Conservation (phyloP, 2,113 vertebrate genomes). For the Atherinomorus stipes region DNA sequence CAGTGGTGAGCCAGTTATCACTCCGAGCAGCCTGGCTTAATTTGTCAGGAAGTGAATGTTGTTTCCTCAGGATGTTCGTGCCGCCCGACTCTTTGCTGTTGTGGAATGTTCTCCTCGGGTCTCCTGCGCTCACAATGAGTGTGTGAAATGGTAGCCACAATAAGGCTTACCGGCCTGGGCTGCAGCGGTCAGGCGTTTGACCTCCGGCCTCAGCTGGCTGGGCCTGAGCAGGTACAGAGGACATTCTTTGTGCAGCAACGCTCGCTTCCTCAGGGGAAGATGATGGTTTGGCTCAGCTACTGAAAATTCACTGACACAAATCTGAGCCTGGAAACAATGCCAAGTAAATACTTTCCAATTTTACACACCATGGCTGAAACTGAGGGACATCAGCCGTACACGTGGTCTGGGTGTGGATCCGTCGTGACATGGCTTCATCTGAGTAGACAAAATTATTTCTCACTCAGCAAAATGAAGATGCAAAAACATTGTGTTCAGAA, state of each 20-base stretch:
- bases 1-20: slow-evolving; percentile 62
- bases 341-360: too few species aligned
- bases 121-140: slow-evolving; percentile 26
- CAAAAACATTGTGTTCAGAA: too few species aligned
- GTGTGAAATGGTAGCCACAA: slow-evolving; percentile 35
- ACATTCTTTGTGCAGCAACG: slow-evolving; percentile 3
- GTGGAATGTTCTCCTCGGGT: slow-evolving; percentile 76
- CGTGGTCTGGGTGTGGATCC: too few species aligned
- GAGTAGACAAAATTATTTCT: too few species aligned
- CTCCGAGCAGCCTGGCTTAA: slow-evolving; percentile 62
- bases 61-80: slow-evolving; percentile 85
- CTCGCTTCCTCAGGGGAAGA: slow-evolving; percentile 40
- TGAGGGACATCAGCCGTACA: too few species aligned
- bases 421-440: too few species aligned
- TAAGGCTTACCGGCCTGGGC: slow-evolving; percentile 15
- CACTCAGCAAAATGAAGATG: too few species aligned
- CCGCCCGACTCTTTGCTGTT: slow-evolving; percentile 60
- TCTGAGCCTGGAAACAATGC: slow-evolving; percentile 10
- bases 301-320: slow-evolving; percentile 30
- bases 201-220: slow-evolving; percentile 35
- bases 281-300: neutral
- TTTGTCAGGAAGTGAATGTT: slow-evolving; percentile 83
- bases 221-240: slow-evolving; percentile 25
- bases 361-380: too few species aligned
- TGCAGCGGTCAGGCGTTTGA: slow-evolving; percentile 36